Conservation (phyloP, 2,113 vertebrate genomes). For the Colaptes auratus region DNA sequence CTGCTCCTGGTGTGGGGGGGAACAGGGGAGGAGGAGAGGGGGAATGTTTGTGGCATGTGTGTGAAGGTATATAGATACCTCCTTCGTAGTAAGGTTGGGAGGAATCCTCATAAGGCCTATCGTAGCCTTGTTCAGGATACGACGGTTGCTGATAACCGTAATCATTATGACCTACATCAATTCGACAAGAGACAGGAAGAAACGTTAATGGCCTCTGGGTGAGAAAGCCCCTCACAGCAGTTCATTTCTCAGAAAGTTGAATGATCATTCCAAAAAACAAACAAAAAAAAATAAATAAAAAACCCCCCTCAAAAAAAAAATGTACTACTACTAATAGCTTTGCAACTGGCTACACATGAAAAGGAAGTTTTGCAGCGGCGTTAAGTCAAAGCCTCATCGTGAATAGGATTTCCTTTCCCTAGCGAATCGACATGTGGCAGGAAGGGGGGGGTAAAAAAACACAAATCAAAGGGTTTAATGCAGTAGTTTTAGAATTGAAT, state of each 20-base stretch:
- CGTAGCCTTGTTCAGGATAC: constrained; percentile 92
- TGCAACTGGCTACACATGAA: constrained; percentile 81
- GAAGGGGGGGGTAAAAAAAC: background rate
- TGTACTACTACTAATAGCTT: too few relatives aligned
- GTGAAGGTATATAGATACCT: constrained; percentile 92
- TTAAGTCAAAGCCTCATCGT: constrained; percentile 77
- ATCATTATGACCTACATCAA: constrained; percentile 92
- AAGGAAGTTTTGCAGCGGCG: constrained; percentile 75
- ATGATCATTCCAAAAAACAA: constrained; percentile 59
- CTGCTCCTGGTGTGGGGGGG: constrained; percentile 59
- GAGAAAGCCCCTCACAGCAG: constrained; percentile 80
- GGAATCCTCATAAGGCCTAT: constrained; percentile 92
- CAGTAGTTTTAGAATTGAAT: constrained; percentile 43
- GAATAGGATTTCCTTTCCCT: constrained; percentile 73
- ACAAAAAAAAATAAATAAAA: constrained; percentile 12
- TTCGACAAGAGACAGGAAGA: constrained; percentile 92
- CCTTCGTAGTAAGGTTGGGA: constrained; percentile 91
- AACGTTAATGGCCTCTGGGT: constrained; percentile 87
- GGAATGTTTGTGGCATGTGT: constrained; percentile 75
- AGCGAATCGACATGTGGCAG: constrained; percentile 72
- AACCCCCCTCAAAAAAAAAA: too few relatives aligned
- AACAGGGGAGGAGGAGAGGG: constrained; percentile 59
- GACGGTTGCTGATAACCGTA: constrained; percentile 91
- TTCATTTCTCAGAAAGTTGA: constrained; percentile 78
- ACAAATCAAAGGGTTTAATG: constrained; percentile 55